These are phyloP conservation scores for Cryptus armator DNA, from an alignment of 2,888 invertebrate species.

Conservation along the genomic window DNA sequence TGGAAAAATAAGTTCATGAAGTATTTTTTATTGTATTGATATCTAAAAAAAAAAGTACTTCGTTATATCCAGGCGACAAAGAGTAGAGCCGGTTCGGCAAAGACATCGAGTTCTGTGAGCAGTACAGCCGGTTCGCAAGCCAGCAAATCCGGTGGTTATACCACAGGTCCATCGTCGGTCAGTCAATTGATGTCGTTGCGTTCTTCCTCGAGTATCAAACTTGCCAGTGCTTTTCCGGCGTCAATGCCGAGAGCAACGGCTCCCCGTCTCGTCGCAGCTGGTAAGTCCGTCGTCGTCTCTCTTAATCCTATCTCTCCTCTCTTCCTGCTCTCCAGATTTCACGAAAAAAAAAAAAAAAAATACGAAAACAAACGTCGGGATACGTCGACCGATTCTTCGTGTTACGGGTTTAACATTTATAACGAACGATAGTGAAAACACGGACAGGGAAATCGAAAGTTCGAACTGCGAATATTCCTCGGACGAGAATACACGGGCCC, in stretches of 20 bases:
- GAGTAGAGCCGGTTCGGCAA: slow-evolving; percentile 80
- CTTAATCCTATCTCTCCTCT: slow-evolving; percentile 42
- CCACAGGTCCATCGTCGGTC: slow-evolving; percentile 76
- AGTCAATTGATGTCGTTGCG: slow-evolving; percentile 82
- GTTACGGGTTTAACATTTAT: not conserved
- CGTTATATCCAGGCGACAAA: slow-evolving; percentile 79
- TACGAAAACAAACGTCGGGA: slow-evolving; percentile 25
- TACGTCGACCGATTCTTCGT: slow-evolving; percentile 9
- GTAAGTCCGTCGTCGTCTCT: slow-evolving; percentile 76
- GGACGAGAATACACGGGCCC: slow-evolving; percentile 57
- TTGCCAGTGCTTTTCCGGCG: slow-evolving; percentile 80
- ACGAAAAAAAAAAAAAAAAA: not conserved
- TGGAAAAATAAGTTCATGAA: not conserved
- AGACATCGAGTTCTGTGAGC: slow-evolving; percentile 76
- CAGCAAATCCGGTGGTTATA: slow-evolving; percentile 71
- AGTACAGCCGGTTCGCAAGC: slow-evolving; percentile 60
- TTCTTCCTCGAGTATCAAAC: slow-evolving; percentile 81
- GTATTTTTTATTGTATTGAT: not conserved
- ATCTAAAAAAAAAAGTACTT: slow-evolving; percentile 1
- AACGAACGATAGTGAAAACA: slow-evolving; percentile 2
- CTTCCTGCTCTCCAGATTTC: slow-evolving; percentile 58
- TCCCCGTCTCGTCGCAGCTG: slow-evolving; percentile 87
- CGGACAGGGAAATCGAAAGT: not conserved
- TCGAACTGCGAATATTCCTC: slow-evolving; percentile 24
- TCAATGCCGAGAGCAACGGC: slow-evolving; percentile 84